A percentile compares a stretch with the other conserved stretches of the same genome.
phyloP scores from a whole-genome alignment of 2,888 invertebrate species.

The Gymnoscelis rufifasciata region DNA sequence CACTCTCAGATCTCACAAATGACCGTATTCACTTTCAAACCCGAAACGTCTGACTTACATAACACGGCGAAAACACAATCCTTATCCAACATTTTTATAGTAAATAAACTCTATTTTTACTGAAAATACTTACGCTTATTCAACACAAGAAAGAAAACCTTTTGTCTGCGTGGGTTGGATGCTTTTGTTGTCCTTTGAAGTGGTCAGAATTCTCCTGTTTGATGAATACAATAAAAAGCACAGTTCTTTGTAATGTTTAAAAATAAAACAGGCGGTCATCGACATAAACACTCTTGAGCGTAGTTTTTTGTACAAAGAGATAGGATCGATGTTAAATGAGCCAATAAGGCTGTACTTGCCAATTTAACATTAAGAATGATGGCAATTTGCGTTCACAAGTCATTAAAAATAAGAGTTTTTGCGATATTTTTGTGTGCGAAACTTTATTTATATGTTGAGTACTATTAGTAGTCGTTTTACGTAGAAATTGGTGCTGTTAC shows the following conservation, averaged over 20 bases:
- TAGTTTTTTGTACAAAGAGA: neutral
- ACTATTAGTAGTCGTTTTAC: too few relatives aligned
- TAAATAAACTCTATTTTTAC: neutral
- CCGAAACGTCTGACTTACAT: neutral
- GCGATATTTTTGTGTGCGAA: too few relatives aligned
- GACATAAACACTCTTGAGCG: constrained; percentile 14
- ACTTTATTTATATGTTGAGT: too few relatives aligned
- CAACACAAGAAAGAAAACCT: constrained; percentile 5
- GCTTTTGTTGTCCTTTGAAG: constrained; percentile 15
- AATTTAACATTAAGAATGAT: too few relatives aligned
- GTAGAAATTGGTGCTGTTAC: too few relatives aligned
- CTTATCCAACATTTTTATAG: neutral
- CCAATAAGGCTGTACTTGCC: too few relatives aligned
- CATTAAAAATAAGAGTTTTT: too few relatives aligned
- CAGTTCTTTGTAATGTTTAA: constrained; percentile 21
- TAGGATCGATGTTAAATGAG: neutral
- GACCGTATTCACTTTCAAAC: too few relatives aligned
- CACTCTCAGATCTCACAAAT: too few relatives aligned
- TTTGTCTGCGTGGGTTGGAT: constrained; percentile 7
- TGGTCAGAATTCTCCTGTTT: constrained; percentile 14
- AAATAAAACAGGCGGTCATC: constrained; percentile 28
- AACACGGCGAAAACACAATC: too few relatives aligned
- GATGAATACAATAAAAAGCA: constrained; percentile 4
- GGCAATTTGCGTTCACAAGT: too few relatives aligned
- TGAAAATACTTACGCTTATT: neutral